Conservation (phyloP, 2,888 invertebrate genomes). For the Melanchra persicariae region DNA sequence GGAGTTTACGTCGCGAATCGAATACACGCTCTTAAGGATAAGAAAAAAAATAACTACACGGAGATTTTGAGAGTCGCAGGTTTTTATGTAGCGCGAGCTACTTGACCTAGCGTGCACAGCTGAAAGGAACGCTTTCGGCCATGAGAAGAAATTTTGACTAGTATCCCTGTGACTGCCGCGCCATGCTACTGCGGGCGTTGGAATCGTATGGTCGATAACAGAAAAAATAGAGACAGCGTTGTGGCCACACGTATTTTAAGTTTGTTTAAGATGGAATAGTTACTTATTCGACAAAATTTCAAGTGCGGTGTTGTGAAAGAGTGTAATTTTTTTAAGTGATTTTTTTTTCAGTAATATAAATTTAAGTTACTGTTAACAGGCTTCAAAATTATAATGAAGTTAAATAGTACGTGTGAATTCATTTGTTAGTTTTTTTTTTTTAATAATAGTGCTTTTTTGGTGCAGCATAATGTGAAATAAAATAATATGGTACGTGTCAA, state of each 20-base stretch:
- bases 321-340: not conserved
- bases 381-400: not conserved
- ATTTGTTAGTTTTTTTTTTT: not conserved
- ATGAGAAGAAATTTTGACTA: not conserved
- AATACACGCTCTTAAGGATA: no score
- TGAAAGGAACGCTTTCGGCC: slow-evolving; percentile 1
- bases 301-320: not conserved
- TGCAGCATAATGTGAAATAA: not conserved
- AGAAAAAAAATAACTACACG: no score
- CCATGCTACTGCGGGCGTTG: not conserved
- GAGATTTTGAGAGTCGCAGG: not conserved
- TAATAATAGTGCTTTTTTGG: not conserved
- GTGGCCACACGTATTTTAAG: slow-evolving; percentile 28
- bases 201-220: slow-evolving; percentile 25
- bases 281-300: slow-evolving; percentile 8
- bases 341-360: not conserved
- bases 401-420: not conserved
- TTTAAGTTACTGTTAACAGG: no score
- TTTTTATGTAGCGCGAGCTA: not conserved
- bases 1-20: no score
- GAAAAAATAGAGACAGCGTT: slow-evolving; percentile 32
- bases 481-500: slow-evolving; percentile 13
- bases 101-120: not conserved
- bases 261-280: not conserved
- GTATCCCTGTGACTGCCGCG: slow-evolving; percentile 2